Base-by-base conservation (phyloP, 1,140 invertebrate genomes). In the Drosophila paulistorum region DNA sequence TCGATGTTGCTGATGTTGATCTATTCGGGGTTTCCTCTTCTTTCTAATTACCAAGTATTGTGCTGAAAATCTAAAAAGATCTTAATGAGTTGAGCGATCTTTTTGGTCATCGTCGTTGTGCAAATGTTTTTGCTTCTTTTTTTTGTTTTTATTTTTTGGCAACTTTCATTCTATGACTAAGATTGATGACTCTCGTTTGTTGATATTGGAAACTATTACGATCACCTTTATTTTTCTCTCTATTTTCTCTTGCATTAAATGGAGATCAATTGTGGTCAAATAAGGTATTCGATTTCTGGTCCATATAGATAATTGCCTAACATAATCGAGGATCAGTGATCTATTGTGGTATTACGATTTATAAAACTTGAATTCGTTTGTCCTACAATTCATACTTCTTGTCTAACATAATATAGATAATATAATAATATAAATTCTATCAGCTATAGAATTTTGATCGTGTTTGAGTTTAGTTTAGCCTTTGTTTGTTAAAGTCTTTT, bases 11-110 rank as follows among this genome's bases (percentile, higher is more conserved):
- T 57, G 11, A 33, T 57, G 26, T 57, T 57, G 55, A 33, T 57
- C 26, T 3, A 57, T 37, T 33, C 13, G n/a, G 13, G 30, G 30
- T 7, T 30, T 30, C n/a, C 57, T 39, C 14, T 39, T 13, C 57
- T 57, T 57, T 72, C 65, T 72, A 67, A 67, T 72, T 68, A 68
- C 55, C 30, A 10, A 39, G 1, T 67, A 48, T 65, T 72, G 45
- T 58, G 35, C 17, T 23, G 42, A 37, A 37, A 11, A 37, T 37
- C 35, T 37, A 9, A 37, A 11, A 37, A 35, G 4, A 70, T 11
- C 54, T 33, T 37, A 35, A 20, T 37, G 14, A 37, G 11, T 39
- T n/a, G 37, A 37, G 35, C 35, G n/a, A 58, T 33, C 7, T 33
- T 13, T 33, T 33, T 37, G 35, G 7, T 37, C 9, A 11, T 37